A percentile compares a stretch with the other conserved stretches of the same genome.
phyloP scores from a whole-genome alignment of 30 jellyfish, hydroid and myxozoan genomes.

The Chironex yamaguchii region DNA sequence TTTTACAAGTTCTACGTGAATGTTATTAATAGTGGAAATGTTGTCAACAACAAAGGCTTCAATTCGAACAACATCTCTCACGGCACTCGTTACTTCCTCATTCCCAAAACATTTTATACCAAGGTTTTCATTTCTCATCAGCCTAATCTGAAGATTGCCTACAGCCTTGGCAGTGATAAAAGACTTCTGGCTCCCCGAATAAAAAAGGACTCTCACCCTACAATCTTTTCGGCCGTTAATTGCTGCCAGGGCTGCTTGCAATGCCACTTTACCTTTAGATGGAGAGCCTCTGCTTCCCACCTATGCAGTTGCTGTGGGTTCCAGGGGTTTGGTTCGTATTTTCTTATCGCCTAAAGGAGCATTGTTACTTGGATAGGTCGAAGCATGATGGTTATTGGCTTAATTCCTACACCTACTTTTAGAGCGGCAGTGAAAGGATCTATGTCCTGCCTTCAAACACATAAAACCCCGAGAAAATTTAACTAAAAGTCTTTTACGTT shows the following conservation, averaged over 20 bases:
- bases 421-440: slow-evolving; percentile 3
- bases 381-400: slow-evolving; percentile 1
- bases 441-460: background rate
- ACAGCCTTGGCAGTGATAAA: slow-evolving; percentile 16
- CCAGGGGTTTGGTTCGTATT: background rate
- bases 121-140: slow-evolving; percentile 2
- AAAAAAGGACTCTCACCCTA: slow-evolving; percentile 1
- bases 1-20: background rate
- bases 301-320: background rate
- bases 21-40: slow-evolving; percentile 15
- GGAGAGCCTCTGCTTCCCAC: slow-evolving; percentile 20
- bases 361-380: slow-evolving; percentile 5
- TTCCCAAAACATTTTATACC: slow-evolving; percentile 7
- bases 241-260: slow-evolving; percentile 63
- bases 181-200: slow-evolving; percentile 37
- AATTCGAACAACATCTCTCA: slow-evolving; percentile 11
- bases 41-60: slow-evolving; percentile 35
- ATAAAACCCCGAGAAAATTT: background rate
- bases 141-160: background rate
- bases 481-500: background rate
- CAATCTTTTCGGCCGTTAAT: slow-evolving; percentile 38
- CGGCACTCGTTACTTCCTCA: background rate
- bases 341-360: background rate
- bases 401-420: background rate
- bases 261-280: slow-evolving; percentile 63